Evolutionary conservation across 23 tunicate species (phyloP).

Genomic region (Clavelina lepadiformis): DNA sequence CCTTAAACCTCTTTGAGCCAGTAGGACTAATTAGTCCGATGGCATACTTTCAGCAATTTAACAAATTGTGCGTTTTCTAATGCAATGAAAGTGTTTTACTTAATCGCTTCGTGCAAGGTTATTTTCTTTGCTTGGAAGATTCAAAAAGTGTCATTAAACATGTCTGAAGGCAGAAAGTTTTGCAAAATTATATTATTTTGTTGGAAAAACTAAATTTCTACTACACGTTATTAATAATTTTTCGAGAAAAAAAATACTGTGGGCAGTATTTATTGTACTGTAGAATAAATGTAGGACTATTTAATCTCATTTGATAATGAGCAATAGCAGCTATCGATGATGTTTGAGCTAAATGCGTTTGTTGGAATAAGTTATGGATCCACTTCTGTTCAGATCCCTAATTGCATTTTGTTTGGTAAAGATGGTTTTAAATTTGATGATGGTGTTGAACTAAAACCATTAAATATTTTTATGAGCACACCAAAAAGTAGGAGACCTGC

Average conservation of each 20-base stretch:
- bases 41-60: constrained; percentile 3
- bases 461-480: too few relatives aligned
- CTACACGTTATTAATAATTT: constrained; percentile 1
- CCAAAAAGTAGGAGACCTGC: too few relatives aligned
- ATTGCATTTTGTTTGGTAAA: constrained; percentile 2
- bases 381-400: not conserved
- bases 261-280: constrained; percentile 4
- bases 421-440: constrained; percentile 3
- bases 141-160: not conserved
- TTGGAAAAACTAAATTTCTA: not conserved
- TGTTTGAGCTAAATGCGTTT: too few relatives aligned
- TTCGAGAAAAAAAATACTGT: not conserved
- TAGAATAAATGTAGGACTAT: constrained; percentile 7
- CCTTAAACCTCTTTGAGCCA: too few relatives aligned
- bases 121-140: not conserved
- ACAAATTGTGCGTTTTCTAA: constrained; percentile 2
- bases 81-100: not conserved
- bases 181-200: not conserved
- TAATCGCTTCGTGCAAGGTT: not conserved
- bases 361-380: constrained; percentile 13
- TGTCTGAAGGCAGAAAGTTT: not conserved
- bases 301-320: not conserved
- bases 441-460: constrained; percentile 12
- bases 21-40: too few relatives aligned
- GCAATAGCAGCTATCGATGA: not conserved